Conservation (phyloP, 2,888 invertebrate genomes). For the Calameuta idolon region DNA sequence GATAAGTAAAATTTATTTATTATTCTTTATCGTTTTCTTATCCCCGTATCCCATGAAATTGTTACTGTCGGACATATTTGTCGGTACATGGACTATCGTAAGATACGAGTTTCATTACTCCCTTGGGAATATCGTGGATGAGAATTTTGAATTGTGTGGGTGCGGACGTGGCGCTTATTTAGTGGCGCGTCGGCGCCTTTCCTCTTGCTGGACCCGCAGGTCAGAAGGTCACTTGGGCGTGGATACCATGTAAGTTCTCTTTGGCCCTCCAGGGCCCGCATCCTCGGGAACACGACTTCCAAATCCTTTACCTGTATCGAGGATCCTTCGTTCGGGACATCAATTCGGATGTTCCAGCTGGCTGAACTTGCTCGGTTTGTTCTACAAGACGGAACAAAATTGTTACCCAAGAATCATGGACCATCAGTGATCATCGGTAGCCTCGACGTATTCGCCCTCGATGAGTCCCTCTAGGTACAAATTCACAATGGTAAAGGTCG, state of each 20-base stretch:
- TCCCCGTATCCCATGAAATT: background rate
- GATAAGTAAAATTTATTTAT: background rate
- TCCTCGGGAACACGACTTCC: slow-evolving; percentile 2
- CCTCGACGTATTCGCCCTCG: background rate
- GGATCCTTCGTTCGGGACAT: background rate
- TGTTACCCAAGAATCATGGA: background rate
- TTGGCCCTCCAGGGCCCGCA: slow-evolving; percentile 30
- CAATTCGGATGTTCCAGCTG: background rate
- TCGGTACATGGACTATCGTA: background rate
- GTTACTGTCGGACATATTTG: background rate
- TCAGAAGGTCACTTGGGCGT: slow-evolving; percentile 49
- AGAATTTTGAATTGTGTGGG: slow-evolving; percentile 13
- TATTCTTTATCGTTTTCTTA: background rate
- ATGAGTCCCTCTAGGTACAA: background rate
- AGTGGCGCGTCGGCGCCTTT: slow-evolving; percentile 51
- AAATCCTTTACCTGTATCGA: background rate
- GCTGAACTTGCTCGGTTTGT: background rate
- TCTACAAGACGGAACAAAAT: background rate
- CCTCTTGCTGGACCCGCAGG: slow-evolving; percentile 34
- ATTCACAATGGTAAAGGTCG: background rate
- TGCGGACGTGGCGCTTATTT: slow-evolving; percentile 43
- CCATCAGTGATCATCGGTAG: background rate
- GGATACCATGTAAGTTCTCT: slow-evolving; percentile 36
- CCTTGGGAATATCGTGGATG: background rate
- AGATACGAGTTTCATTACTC: slow-evolving; percentile 4